Base-by-base conservation (phyloP, 1,140 invertebrate species). In the Epicauta chinensis region DNA sequence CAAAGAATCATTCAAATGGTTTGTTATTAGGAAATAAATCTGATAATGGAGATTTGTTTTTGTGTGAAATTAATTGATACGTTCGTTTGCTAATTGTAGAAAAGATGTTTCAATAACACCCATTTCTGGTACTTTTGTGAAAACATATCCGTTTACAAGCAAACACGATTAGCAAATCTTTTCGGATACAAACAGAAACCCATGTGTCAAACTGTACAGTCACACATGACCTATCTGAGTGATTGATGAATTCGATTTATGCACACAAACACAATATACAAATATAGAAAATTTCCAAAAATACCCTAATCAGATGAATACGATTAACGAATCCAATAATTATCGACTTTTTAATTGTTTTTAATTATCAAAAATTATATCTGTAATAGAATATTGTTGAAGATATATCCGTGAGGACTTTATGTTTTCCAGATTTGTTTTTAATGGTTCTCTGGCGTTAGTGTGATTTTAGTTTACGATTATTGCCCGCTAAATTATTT, bases 371-470 rank as follows among this genome's bases (percentile, higher is more conserved):
- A 23, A 23, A n/a, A n/a, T n/a, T 23, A 23, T 23, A 23, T 3
- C 7, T 23, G 23, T 23, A 23, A 23, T 23, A 3, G 23, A 23
- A 23, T 23, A 23, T 23, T 0, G 4, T 23, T 23, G 23, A 45
- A 45, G 32, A 45, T 30, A 47, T 47, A 13, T 45, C 23, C 46
- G 14, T 5, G 23, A 30, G 56, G 11, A 35, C 47, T 64, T 64
- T 64, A 64, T 62, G 62, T 48, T 41, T 62, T 60, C 62, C 62
- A 64, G 62, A 64, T 64, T 64, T 45, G 52, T 49, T 57, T 59
- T 60, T 59, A 61, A 61, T 60, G 59, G 57, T 51, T 31, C 50
- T 48, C 47, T 58, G 55, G 52, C 60, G 37, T 50, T 55, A 41
- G 59, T 41, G 56, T 49, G 58, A 56, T 55, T 58, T 59, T 58